Conservation (phyloP, 23 tunicate genomes). For the Halocynthia roretzi region DNA sequence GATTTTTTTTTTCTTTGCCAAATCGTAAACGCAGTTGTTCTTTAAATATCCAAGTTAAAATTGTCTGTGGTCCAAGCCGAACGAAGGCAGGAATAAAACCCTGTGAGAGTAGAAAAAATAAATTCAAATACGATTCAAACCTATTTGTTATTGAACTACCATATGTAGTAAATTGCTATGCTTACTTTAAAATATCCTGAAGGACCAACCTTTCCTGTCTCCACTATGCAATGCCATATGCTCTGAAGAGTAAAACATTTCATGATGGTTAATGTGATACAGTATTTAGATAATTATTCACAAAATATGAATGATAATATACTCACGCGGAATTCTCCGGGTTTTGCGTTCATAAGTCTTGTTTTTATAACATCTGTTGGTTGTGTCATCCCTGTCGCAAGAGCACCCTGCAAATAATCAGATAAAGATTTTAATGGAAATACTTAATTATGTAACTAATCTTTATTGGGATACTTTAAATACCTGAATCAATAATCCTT, state of each 20-base stretch:
- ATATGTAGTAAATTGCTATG: too few relatives aligned
- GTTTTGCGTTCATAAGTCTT: slow-evolving; percentile 80
- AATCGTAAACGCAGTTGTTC: slow-evolving; percentile 73
- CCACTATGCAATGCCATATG: slow-evolving; percentile 56
- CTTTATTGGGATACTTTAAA: too few relatives aligned
- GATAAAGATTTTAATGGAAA: neutral
- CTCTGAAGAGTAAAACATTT: slow-evolving; percentile 11
- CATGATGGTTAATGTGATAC: too few relatives aligned
- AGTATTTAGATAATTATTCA: neutral
- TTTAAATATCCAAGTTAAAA: slow-evolving; percentile 84
- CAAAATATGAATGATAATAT: neutral
- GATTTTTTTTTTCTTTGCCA: slow-evolving; percentile 38
- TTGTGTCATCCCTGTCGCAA: slow-evolving; percentile 91
- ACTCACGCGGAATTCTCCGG: slow-evolving; percentile 65
- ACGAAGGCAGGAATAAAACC: slow-evolving; percentile 90
- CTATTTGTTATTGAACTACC: too few relatives aligned
- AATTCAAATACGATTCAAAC: too few relatives aligned
- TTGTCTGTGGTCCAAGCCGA: slow-evolving; percentile 88
- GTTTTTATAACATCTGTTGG: slow-evolving; percentile 94
- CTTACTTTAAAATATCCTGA: slow-evolving; percentile 62
- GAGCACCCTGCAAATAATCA: slow-evolving; percentile 32
- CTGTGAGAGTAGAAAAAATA: slow-evolving; percentile 7
- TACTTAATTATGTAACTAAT: too few relatives aligned
- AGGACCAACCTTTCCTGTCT: slow-evolving; percentile 62
- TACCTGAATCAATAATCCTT: too few relatives aligned